Conservation (phyloP, 1,140 invertebrate genomes). For the Oreohelix idahoensis region DNA sequence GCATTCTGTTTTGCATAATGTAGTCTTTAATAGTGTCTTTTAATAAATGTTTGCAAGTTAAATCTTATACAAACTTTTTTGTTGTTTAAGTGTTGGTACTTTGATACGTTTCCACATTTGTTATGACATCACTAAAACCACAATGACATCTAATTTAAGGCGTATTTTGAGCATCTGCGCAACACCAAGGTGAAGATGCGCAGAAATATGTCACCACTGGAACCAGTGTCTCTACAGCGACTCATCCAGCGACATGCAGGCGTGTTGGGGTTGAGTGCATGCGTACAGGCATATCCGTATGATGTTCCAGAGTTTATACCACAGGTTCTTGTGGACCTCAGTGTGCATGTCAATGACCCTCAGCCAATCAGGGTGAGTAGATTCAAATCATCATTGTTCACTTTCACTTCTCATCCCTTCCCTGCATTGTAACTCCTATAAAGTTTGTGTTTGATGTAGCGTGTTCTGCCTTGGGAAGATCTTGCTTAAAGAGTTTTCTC, state of each 20-base stretch:
- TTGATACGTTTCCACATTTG: conserved; percentile 1
- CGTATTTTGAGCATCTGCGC: conserved; percentile 68
- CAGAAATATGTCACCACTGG: conserved; percentile 41
- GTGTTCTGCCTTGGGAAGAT: too few species aligned
- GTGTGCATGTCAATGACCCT: conserved; percentile 86
- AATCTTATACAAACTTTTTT: too few species aligned
- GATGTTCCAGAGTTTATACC: conserved; percentile 89
- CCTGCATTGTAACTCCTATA: too few species aligned
- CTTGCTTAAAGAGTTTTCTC: too few species aligned
- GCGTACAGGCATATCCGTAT: conserved; percentile 91
- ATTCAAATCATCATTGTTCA: background rate
- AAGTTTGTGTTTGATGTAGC: too few species aligned
- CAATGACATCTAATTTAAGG: conserved; percentile 49
- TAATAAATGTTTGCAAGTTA: too few species aligned
- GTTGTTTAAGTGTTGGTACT: background rate
- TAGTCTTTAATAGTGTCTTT: too few species aligned
- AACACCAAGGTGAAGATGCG: conserved; percentile 61
- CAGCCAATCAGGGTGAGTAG: conserved; percentile 89
- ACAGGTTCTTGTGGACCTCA: conserved; percentile 84
- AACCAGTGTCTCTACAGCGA: conserved; percentile 63
- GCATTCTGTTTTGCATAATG: too few species aligned
- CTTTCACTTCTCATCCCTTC: too few species aligned
- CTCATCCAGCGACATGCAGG: conserved; percentile 81
- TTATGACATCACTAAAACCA: background rate
- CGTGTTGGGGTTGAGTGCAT: conserved; percentile 89